Percentiles rank a stretch among this genome's conserved stretches.
Conservation (phyloP, 30 jellyfish, hydroid and myxozoan species). For the Haliclystus octoradiatus region DNA sequence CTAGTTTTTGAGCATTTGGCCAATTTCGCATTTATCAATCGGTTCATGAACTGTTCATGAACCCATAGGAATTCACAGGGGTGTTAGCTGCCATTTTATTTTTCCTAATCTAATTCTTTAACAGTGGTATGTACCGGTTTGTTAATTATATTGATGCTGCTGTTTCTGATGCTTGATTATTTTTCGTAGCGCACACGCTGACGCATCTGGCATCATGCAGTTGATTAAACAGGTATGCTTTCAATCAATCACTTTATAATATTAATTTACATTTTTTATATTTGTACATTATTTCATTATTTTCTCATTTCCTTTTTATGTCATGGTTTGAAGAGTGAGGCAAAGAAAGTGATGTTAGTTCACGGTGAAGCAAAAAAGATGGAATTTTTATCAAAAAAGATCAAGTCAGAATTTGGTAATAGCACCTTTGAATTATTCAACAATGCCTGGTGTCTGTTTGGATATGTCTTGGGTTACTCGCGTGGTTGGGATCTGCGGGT, state of each 20-base stretch:
- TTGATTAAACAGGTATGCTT: conserved; percentile 43
- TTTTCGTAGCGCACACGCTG: conserved; percentile 91
- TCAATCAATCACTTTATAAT: no score
- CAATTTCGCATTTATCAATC: background rate
- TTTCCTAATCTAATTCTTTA: background rate
- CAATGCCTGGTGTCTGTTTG: no score
- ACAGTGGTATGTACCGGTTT: no score
- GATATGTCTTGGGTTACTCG: no score
- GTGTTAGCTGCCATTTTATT: background rate
- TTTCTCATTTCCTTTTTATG: background rate
- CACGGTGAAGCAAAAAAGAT: conserved; percentile 93
- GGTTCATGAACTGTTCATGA: no score
- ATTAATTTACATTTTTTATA: no score
- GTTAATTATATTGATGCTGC: background rate
- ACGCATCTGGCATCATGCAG: conserved; percentile 91
- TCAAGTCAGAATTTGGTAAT: conserved; percentile 61
- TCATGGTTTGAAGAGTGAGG: conserved; percentile 58
- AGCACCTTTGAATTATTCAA: no score
- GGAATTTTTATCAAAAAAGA: conserved; percentile 72
- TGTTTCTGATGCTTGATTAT: background rate
- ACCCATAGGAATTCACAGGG: background rate
- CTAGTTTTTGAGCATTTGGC: background rate
- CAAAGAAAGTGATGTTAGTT: conserved; percentile 86
- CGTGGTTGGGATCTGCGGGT: no score
- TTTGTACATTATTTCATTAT: no score